A percentile compares a stretch with the other conserved stretches of the same genome.
Evolutionary conservation across 2,113 vertebrate species (phyloP).

Genomic region (Pangasianodon hypophthalmus): DNA sequence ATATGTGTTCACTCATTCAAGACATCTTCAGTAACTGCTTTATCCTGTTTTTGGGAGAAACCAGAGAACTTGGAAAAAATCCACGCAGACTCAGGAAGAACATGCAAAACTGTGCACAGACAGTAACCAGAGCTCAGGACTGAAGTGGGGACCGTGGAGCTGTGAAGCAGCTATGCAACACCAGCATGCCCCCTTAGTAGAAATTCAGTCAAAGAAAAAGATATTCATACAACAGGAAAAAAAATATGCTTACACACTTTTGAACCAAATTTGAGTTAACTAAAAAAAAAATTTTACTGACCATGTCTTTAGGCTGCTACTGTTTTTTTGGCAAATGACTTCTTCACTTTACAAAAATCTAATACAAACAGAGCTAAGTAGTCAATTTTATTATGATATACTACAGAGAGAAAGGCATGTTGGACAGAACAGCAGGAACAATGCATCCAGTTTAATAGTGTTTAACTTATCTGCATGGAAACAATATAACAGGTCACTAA

Average conservation of each 20-base stretch:
- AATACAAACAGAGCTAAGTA: slow-evolving; percentile 68
- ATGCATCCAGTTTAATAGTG: slow-evolving; percentile 69
- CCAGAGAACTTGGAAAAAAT: slow-evolving; percentile 4
- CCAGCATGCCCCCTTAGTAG: not conserved
- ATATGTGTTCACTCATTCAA: not conserved
- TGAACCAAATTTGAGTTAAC: not conserved
- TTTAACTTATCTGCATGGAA: slow-evolving; percentile 66
- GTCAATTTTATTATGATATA: slow-evolving; percentile 61
- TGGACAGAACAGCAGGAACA: slow-evolving; percentile 65
- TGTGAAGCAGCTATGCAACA: not conserved
- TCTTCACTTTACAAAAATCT: slow-evolving; percentile 56
- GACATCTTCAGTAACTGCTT: not conserved
- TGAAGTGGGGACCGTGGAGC: not conserved
- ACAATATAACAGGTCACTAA: slow-evolving; percentile 74
- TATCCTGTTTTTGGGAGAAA: not conserved
- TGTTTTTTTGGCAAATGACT: slow-evolving; percentile 51
- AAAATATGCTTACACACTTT: slow-evolving; percentile 1
- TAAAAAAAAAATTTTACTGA: not conserved
- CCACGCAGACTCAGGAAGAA: not conserved
- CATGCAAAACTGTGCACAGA: not conserved
- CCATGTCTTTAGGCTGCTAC: not conserved
- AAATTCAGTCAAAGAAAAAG: not conserved
- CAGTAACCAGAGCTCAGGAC: not conserved
- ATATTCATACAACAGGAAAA: not conserved
- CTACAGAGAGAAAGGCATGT: slow-evolving; percentile 64